Percentiles rank a stretch among this genome's conserved stretches.
Evolutionary conservation across 2,113 vertebrate species (phyloP).

Genomic region (Anthoscopus minutus): DNA sequence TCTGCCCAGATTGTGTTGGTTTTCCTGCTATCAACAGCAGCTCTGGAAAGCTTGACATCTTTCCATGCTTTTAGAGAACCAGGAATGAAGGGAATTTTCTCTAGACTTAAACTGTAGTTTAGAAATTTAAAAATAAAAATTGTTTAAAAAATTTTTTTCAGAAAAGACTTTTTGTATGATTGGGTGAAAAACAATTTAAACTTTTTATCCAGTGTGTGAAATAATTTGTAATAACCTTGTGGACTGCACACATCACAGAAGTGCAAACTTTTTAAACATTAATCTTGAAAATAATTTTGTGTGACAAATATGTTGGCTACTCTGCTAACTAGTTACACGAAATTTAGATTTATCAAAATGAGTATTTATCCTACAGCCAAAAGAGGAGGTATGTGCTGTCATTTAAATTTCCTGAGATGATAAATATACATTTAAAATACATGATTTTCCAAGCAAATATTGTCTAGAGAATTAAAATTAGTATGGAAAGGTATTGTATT

Average conservation of each 20-base stretch:
- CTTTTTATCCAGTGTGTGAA: background rate
- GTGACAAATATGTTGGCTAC: background rate
- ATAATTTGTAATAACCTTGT: background rate
- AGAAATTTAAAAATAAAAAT: background rate
- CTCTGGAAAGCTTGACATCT: background rate
- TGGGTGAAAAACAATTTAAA: background rate
- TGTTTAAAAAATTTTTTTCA: too few relatives aligned
- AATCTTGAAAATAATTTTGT: background rate
- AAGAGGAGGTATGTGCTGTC: background rate
- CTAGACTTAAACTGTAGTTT: background rate
- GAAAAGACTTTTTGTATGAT: too few relatives aligned
- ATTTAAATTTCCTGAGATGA: background rate
- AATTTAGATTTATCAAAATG: background rate
- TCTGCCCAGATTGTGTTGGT: slow-evolving; percentile 4
- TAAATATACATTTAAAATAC: background rate
- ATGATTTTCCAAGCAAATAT: background rate
- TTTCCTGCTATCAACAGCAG: background rate
- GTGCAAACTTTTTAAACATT: background rate
- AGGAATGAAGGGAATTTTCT: background rate
- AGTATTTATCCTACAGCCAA: background rate
- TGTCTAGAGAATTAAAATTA: background rate
- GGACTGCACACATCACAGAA: background rate
- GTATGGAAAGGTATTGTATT: background rate
- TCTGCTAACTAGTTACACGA: background rate
- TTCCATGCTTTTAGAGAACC: background rate